Percentiles rank a stretch among this genome's conserved stretches.
These are phyloP conservation scores for Pristis pectinata DNA, from an alignment of 2,797 vertebrate genomes.

Conservation along the genomic window DNA sequence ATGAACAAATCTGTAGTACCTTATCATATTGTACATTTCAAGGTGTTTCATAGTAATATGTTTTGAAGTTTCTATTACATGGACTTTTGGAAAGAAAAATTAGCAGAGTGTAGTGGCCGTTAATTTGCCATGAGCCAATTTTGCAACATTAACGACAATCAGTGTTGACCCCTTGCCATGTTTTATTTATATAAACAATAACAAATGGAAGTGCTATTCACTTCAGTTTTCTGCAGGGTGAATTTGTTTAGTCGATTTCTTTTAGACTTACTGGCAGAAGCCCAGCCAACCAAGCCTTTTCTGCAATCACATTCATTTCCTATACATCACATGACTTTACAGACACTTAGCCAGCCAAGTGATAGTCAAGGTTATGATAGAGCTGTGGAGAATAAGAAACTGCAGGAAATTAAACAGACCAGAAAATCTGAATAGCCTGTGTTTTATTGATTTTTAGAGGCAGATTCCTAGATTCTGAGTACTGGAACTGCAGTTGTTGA, in stretches of 20 bases:
- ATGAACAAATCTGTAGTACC: not conserved
- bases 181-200: not conserved
- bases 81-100: not conserved
- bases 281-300: not conserved
- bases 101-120: no score
- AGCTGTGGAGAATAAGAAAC: not conserved
- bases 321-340: not conserved
- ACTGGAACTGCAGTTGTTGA: not conserved
- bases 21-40: not conserved
- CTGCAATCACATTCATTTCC: not conserved
- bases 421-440: not conserved
- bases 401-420: not conserved
- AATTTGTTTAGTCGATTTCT: not conserved
- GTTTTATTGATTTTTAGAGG: not conserved
- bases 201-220: not conserved
- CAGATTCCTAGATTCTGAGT: not conserved
- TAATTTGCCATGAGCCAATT: not conserved
- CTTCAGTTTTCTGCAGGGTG: not conserved
- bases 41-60: not conserved
- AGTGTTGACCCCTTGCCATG: not conserved
- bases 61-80: not conserved
- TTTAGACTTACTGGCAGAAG: not conserved
- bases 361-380: not conserved
- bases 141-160: not conserved
- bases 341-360: not conserved